These are phyloP conservation scores for Urocynchramus pylzowi DNA, from an alignment of 2,113 vertebrate species.

Conservation along the genomic window DNA sequence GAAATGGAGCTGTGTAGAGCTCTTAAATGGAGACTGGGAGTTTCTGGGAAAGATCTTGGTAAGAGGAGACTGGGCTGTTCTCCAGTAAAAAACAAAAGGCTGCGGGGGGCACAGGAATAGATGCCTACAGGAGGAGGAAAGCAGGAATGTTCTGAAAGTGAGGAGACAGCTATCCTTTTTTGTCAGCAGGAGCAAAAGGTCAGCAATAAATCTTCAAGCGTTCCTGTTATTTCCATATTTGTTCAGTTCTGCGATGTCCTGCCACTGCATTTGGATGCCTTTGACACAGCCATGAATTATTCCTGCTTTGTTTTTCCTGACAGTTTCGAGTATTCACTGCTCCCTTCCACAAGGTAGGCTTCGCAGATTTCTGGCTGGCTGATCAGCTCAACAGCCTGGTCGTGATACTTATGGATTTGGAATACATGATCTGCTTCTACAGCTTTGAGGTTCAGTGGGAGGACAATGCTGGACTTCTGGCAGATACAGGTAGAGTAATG, in stretches of 20 bases:
- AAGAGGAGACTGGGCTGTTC: neutral
- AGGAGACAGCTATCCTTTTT: neutral
- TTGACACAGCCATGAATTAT: constrained; percentile 9
- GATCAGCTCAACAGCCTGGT: constrained; percentile 98
- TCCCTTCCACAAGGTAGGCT: constrained; percentile 97
- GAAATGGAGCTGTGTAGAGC: neutral
- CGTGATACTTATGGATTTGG: constrained; percentile 93
- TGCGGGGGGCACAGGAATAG: neutral
- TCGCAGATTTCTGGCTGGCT: constrained; percentile 98
- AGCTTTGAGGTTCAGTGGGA: constrained; percentile 94
- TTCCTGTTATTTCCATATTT: constrained; percentile 24
- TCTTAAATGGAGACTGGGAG: neutral
- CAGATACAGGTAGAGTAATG: constrained; percentile 67
- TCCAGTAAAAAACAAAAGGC: neutral
- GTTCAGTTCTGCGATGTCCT: neutral
- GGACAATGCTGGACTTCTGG: constrained; percentile 80
- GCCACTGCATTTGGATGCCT: neutral
- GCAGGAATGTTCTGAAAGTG: neutral
- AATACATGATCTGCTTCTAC: constrained; percentile 99
- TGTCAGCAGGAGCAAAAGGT: neutral
- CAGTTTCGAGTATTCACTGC: constrained; percentile 97
- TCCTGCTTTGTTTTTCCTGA: neutral
- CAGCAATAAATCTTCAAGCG: neutral
- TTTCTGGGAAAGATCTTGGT: neutral
- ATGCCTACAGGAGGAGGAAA: neutral